These are phyloP conservation scores for Cheilinus undulatus DNA, from an alignment of 2,113 vertebrate genomes.

Conservation along the genomic window DNA sequence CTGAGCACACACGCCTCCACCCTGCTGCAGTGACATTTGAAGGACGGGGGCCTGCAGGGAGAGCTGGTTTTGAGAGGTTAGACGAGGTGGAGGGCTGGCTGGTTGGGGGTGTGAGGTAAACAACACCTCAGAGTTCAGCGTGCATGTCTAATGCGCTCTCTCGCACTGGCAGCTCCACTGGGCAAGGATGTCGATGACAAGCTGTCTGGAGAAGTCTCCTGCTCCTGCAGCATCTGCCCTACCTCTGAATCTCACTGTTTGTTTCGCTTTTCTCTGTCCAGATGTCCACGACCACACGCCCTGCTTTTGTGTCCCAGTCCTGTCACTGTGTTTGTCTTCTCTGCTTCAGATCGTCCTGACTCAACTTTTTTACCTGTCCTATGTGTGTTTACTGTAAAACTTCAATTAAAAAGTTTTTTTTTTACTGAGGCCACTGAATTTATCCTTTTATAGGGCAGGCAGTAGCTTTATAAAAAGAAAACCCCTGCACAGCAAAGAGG, in stretches of 20 bases:
- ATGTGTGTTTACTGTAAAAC: too few species aligned
- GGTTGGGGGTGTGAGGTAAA: constrained; percentile 71
- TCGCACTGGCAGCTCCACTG: constrained; percentile 49
- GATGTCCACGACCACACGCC: constrained; percentile 34
- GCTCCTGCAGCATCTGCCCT: constrained; percentile 47
- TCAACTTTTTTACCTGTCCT: background rate
- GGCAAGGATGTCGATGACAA: constrained; percentile 64
- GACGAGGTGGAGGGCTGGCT: constrained; percentile 56
- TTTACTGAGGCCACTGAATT: too few species aligned
- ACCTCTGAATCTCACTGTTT: constrained; percentile 37
- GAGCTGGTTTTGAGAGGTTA: constrained; percentile 62
- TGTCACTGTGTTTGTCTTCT: constrained; percentile 3
- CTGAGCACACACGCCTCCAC: constrained; percentile 11
- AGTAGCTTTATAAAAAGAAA: too few species aligned
- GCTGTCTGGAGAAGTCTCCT: constrained; percentile 65
- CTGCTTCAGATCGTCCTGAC: constrained; percentile 1
- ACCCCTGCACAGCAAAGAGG: too few species aligned
- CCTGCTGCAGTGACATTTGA: constrained; percentile 71
- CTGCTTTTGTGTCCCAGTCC: constrained; percentile 16
- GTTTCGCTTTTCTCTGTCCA: constrained; percentile 36
- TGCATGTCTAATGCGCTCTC: constrained; percentile 74
- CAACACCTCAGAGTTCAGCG: constrained; percentile 76
- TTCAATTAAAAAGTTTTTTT: too few species aligned
- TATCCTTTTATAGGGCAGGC: too few species aligned
- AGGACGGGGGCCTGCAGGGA: constrained; percentile 66